Evolutionary conservation across 1,140 invertebrate genomes (phyloP), one percentile per base, ranked within the genome.

Genomic region (Scaptomyza graminum): DNA sequence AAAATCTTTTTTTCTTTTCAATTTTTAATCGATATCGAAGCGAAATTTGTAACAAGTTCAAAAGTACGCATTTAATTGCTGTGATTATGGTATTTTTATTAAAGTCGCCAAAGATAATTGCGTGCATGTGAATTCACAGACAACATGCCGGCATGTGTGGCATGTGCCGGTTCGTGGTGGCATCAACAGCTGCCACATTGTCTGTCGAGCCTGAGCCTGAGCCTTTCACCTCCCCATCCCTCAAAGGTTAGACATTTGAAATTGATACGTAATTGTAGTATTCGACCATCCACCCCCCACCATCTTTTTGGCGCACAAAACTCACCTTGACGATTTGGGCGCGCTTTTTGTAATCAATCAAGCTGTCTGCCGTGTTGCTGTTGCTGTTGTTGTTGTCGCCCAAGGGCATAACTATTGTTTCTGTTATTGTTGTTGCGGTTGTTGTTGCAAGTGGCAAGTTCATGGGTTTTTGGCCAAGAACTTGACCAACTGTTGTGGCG

Each of bases 341-440:
- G 52, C 90, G 79, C 54, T 91, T 91, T 49, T 74, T 71, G 72
- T 89, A 77, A 83, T 91, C 90, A 90, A 91, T 91, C 79, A 79
- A 76, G 34, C 37, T 59, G 18, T 55, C 15, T 13, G 43, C 47
- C 12, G 18, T 22, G 18, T 5, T 55, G 9, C 15, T 15, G 13
- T n/a, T 54, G 8, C 31, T 0, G 1, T 6, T 2, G 25, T 13
- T 5, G 8, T 5, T 34, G 34, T 50, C 62, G 15, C 64, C 64
- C 16, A 82, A 51, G 51, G 82, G 82, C 70, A 87, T 31, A n/a
- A 65, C 34, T 25, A 50, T 43, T 1, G 47, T 5, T 9, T 1
- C 8, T 2, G 1, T 34, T 34, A 6, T 34, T 9, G 31, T 56
- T 18, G 54, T 31, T 56, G 28, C 28, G 18, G 22, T 16, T 46